Conservation (phyloP, 1,140 invertebrate genomes). For the Argopecten irradians region DNA sequence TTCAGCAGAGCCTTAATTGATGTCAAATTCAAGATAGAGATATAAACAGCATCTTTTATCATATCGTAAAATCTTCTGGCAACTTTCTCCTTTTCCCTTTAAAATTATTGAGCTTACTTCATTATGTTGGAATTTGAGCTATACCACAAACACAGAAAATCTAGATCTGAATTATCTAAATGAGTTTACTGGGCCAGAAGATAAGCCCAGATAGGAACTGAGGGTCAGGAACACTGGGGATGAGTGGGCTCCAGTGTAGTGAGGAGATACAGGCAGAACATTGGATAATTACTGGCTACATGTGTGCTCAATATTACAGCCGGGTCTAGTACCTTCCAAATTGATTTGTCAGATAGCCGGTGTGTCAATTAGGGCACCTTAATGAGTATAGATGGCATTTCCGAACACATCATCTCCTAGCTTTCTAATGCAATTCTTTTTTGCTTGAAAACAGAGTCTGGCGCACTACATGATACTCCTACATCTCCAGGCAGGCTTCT, state of each 20-base stretch:
- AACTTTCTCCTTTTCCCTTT: background rate
- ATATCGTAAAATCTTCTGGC: background rate
- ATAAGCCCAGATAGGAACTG: background rate
- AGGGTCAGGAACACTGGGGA: background rate
- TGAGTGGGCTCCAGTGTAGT: background rate
- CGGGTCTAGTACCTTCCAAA: background rate
- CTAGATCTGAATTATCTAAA: background rate
- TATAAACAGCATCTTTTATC: too few relatives aligned
- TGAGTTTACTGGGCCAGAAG: background rate
- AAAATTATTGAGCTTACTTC: background rate
- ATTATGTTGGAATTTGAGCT: background rate
- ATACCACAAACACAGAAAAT: background rate
- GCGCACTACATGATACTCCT: background rate
- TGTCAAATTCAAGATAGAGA: too few relatives aligned
- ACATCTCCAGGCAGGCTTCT: background rate
- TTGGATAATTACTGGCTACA: slow-evolving; percentile 22
- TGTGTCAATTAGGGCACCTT: slow-evolving; percentile 1
- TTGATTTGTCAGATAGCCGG: slow-evolving; percentile 4
- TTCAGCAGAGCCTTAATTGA: too few relatives aligned
- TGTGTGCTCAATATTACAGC: slow-evolving; percentile 7
- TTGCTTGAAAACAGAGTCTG: background rate
- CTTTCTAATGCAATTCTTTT: background rate
- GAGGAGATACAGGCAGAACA: background rate
- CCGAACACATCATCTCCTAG: background rate
- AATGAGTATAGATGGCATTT: slow-evolving; percentile 22